Conservation (phyloP, 2,797 vertebrate species). For the Semotilus atromaculatus region DNA sequence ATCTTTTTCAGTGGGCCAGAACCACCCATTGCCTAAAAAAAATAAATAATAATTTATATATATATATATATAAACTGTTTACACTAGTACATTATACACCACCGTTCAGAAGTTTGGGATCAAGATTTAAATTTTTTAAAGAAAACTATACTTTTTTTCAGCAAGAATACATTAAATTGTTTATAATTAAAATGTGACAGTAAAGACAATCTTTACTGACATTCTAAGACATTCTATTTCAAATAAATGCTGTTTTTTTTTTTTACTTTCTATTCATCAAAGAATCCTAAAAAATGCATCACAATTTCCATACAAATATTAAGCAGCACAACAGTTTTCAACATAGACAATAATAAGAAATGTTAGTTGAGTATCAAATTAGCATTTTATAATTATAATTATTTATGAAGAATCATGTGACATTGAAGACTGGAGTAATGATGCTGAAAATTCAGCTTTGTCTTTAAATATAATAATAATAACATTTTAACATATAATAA, state of each 20-base stretch:
- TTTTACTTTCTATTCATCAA: neutral
- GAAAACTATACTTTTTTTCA: neutral
- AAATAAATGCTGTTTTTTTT: neutral
- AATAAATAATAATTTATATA: neutral
- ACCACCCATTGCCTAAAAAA: conserved; percentile 55
- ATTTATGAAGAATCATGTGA: neutral
- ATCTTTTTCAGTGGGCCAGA: conserved; percentile 45
- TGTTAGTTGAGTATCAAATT: neutral
- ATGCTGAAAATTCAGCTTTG: neutral
- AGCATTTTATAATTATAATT: neutral
- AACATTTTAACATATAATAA: neutral
- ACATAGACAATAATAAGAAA: neutral
- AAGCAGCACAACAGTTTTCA: neutral
- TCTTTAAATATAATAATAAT: too few species aligned
- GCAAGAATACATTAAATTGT: neutral
- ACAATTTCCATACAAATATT: neutral
- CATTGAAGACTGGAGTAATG: neutral
- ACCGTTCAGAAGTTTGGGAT: neutral
- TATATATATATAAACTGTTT: neutral
- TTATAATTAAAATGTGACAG: too few species aligned
- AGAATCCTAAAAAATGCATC: neutral
- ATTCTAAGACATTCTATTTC: neutral
- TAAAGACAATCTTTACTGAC: neutral
- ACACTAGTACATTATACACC: neutral
- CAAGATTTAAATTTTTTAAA: neutral